phyloP scores from a whole-genome alignment of 2,888 invertebrate genomes.

The Neria commutata region DNA sequence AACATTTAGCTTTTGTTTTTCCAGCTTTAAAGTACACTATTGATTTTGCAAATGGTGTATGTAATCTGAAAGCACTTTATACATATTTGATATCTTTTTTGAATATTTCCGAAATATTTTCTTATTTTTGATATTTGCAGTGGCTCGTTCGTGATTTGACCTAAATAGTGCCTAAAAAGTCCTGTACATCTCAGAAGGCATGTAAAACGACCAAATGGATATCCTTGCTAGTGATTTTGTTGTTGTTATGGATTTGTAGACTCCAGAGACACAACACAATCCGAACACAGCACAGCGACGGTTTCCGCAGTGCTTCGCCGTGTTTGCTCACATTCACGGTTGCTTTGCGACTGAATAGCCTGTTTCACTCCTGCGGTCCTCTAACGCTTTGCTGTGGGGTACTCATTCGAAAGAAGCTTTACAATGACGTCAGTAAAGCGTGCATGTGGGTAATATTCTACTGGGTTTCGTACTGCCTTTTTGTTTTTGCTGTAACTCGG shows the following conservation, averaged over 20 bases:
- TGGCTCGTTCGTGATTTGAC: too few species aligned
- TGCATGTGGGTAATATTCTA: constrained; percentile 18
- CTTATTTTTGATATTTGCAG: too few species aligned
- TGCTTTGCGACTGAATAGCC: constrained; percentile 49
- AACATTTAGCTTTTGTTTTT: too few species aligned
- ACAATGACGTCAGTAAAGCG: constrained; percentile 53
- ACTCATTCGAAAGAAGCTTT: constrained; percentile 40
- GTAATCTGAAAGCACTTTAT: too few species aligned
- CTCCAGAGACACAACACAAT: background rate
- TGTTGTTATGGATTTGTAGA: constrained; percentile 6
- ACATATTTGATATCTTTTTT: too few species aligned
- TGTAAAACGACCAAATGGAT: background rate
- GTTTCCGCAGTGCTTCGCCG: constrained; percentile 1
- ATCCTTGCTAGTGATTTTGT: constrained; percentile 1
- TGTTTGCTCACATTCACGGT: constrained; percentile 47
- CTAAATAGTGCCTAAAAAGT: too few species aligned
- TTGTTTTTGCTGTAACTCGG: constrained; percentile 12
- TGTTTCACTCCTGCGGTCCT: constrained; percentile 20
- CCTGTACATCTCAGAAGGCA: background rate
- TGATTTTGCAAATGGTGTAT: too few species aligned
- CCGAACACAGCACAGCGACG: background rate
- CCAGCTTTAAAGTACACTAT: too few species aligned
- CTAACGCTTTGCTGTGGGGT: background rate
- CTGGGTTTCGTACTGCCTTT: constrained; percentile 1
- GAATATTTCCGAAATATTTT: too few species aligned